These are phyloP conservation scores for Baccha elongata DNA, from an alignment of 2,888 invertebrate species.

Conservation along the genomic window DNA sequence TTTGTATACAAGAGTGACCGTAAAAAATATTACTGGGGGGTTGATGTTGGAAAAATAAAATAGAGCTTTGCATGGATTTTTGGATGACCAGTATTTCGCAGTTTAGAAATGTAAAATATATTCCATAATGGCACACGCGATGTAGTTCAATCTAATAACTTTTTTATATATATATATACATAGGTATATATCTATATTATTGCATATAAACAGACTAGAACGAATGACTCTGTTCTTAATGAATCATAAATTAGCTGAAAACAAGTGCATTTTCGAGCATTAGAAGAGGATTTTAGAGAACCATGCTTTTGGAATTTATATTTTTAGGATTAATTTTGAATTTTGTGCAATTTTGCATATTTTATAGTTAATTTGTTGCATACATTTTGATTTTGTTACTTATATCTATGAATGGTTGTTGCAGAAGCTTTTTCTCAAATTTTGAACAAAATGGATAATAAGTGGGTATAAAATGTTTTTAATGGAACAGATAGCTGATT, in stretches of 20 bases:
- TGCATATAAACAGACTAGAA: neutral
- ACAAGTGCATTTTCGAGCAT: conserved; percentile 71
- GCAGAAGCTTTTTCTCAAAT: conserved; percentile 13
- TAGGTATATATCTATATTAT: neutral
- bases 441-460: conserved; percentile 17
- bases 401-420: neutral
- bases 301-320: conserved; percentile 60
- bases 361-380: conserved; percentile 72
- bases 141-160: conserved; percentile 18
- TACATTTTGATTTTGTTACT: conserved; percentile 34
- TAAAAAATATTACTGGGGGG: conserved; percentile 34
- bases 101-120: conserved; percentile 53
- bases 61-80: conserved; percentile 32
- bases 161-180: conserved; percentile 12
- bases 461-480: neutral
- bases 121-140: conserved; percentile 28
- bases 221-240: conserved; percentile 62
- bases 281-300: conserved; percentile 61
- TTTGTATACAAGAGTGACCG: conserved; percentile 26
- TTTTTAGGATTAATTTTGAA: conserved; percentile 67
- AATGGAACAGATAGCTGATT: conserved; percentile 17
- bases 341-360: conserved; percentile 72
- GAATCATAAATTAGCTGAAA: conserved; percentile 69
- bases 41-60: conserved; percentile 50
- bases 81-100: conserved; percentile 20